Base-by-base conservation (phyloP, 2,888 invertebrate species). In the Pristionchus fissidentatus region DNA sequence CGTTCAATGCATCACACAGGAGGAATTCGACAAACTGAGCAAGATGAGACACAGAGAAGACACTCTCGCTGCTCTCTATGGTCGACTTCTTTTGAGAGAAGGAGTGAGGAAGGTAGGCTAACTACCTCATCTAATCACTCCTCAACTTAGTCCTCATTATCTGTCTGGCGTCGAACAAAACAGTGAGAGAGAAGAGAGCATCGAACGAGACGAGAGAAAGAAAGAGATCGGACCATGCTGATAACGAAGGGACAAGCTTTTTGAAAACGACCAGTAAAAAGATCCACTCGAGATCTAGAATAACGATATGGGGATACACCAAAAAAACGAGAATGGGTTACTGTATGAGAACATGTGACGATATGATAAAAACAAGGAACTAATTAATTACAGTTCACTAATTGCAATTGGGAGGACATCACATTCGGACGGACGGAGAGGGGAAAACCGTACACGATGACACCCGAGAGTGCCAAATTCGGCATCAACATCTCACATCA, bases 401-500 rank as follows among this genome's bases (percentile, higher is more conserved):
- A 88, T 29, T 86, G 86, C 41, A 75, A 84, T 22, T 92, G 92
- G 92, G 75, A 84, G 32, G 86, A 89, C 8, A 89, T 92, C 79
- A 85, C 87, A 41, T 89, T 92, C 80, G 89, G 87, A 43, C 87
- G 92, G 83, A 92, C 92, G 3, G 90, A 91, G 26, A 83, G 88
- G 13, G 92, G 92, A 75, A 92, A 92, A 85, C 92, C 92, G 15
- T 92, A 86, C 83, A 70, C 92, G 29, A 86, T 84, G 4, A 84
- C 57, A 15, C 92, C 92, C n/a, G 84, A 87, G 2, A 84, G 85
- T 13, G 86, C 87, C 49, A 55, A 38, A 13, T 90, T 92, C 83
- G 91, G 91, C 7, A 75, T 92, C 80, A 92, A 92, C 84, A 88
- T 91, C 49, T 90, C 92, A 1, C 92, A 92, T 86, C 92, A 92